Evolutionary conservation across 2,797 vertebrate species (phyloP).

Genomic region (Graptemys geographica): DNA sequence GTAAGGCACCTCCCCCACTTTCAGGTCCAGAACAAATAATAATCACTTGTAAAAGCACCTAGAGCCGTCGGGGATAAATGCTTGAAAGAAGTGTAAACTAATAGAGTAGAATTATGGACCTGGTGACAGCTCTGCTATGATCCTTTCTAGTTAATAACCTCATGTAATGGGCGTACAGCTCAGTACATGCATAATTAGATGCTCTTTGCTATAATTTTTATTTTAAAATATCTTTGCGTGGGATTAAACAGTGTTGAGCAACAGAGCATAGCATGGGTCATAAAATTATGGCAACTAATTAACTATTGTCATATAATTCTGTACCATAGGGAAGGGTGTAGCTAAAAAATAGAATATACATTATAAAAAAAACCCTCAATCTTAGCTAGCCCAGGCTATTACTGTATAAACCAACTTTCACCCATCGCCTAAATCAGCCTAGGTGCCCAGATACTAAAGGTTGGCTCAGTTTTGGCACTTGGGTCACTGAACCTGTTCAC

Average conservation of each 20-base stretch:
- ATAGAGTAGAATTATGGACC: background rate
- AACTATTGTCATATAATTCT: background rate
- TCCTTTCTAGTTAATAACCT: conserved; percentile 29
- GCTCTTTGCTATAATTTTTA: conserved; percentile 36
- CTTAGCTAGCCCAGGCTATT: background rate
- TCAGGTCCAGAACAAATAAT: background rate
- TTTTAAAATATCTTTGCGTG: background rate
- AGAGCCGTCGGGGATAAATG: background rate
- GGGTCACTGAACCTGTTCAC: background rate
- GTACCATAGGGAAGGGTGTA: background rate
- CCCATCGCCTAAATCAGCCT: background rate
- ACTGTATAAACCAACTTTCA: background rate
- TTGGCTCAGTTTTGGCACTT: background rate
- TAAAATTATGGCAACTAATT: background rate
- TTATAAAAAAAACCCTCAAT: background rate
- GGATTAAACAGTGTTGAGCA: conserved; percentile 6
- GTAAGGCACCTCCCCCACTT: background rate
- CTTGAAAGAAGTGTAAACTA: background rate
- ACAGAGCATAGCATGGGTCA: background rate
- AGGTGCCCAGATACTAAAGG: background rate
- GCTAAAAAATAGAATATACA: background rate
- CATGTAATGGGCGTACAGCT: conserved; percentile 10
- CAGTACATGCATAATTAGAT: conserved; percentile 18
- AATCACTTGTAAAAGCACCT: background rate
- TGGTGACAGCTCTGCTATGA: background rate